These are phyloP conservation scores for Dasypus novemcinctus DNA, from an alignment of 2,113 vertebrate genomes.

Conservation along the genomic window DNA sequence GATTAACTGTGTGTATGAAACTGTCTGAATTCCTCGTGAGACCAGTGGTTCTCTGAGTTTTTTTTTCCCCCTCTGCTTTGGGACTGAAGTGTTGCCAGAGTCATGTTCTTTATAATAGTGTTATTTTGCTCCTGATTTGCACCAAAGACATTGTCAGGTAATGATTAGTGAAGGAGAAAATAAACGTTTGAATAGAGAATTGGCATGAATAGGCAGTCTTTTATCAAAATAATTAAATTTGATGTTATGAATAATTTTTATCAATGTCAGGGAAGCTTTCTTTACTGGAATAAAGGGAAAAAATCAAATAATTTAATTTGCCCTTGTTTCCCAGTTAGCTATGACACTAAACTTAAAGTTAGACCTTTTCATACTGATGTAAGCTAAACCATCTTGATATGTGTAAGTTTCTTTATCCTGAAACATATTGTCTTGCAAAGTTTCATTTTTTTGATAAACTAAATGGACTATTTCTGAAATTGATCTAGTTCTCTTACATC, in stretches of 20 bases:
- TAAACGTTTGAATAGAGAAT: background rate
- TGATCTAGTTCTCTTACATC: background rate
- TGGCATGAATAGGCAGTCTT: background rate
- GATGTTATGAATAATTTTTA: background rate
- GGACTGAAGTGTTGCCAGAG: background rate
- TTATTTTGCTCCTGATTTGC: conserved; percentile 32
- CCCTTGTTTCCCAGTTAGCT: background rate
- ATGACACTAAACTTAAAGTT: background rate
- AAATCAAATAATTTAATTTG: background rate
- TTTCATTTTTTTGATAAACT: background rate
- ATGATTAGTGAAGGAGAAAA: conserved; percentile 7
- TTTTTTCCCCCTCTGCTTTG: background rate
- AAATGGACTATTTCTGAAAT: background rate
- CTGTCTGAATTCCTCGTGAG: background rate
- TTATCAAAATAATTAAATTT: conserved; percentile 8
- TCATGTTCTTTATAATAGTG: background rate
- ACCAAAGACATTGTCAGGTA: background rate
- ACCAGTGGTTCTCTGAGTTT: background rate
- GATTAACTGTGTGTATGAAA: conserved; percentile 35
- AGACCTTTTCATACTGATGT: background rate
- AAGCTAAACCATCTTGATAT: background rate
- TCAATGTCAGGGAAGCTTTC: background rate
- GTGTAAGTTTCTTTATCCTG: background rate
- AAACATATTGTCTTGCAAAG: background rate
- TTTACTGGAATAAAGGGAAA: background rate